Conservation (phyloP, 2,113 vertebrate species). For the Carettochelys insculpta region DNA sequence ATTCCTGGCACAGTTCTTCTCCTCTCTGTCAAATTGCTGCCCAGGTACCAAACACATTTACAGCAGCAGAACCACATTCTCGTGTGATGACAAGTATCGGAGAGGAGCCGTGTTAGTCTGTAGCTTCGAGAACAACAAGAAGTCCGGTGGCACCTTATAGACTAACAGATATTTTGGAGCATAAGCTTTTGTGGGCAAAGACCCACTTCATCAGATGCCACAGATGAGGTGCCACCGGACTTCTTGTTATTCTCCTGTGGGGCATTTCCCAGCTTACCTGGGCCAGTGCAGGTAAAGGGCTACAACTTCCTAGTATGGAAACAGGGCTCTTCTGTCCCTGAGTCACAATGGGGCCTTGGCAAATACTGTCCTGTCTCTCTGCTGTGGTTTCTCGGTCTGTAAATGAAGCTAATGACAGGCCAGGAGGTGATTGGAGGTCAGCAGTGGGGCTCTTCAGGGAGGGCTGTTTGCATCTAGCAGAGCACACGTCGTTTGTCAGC, state of each 20-base stretch:
- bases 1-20: too few species aligned
- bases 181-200: too few species aligned
- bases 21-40: neutral
- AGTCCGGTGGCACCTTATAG: too few species aligned
- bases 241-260: too few species aligned
- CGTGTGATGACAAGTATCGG: too few species aligned
- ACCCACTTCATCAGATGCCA: too few species aligned
- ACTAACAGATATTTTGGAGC: too few species aligned
- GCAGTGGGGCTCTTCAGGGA: neutral
- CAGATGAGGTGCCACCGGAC: too few species aligned
- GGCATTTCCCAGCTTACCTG: neutral
- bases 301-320: neutral
- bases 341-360: neutral
- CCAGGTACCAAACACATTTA: neutral
- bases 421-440: fast-evolving
- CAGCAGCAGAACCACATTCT: neutral
- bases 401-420: too few species aligned
- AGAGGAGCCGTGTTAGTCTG: too few species aligned
- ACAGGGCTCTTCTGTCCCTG: neutral
- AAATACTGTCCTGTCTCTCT: neutral
- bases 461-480: neutral
- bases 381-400: neutral
- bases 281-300: neutral
- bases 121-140: too few species aligned
- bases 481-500: fast-evolving